Percentiles rank a stretch among this genome's conserved stretches.
These are phyloP conservation scores for Lithobates sylvaticus DNA, from an alignment of 2,797 vertebrate species.

Conservation along the genomic window DNA sequence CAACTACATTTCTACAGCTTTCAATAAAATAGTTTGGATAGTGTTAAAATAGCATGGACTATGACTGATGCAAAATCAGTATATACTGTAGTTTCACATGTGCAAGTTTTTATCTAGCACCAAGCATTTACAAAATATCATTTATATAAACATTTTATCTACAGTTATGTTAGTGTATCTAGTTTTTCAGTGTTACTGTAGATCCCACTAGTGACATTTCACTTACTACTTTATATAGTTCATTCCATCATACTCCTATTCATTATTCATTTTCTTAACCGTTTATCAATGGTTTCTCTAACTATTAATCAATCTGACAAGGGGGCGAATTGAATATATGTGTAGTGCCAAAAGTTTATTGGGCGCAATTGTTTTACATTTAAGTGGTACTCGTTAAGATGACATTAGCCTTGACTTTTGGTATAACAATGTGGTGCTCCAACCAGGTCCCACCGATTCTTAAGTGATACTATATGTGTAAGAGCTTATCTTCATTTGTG, in stretches of 20 bases:
- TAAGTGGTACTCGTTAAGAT: not conserved
- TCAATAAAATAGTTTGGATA: constrained; percentile 3
- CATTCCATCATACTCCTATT: not conserved
- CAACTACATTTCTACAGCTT: constrained; percentile 24
- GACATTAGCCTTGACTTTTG: not conserved
- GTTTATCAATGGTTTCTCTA: not conserved
- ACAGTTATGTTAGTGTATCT: constrained; percentile 21
- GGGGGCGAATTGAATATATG: not conserved
- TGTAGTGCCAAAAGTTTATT: not conserved
- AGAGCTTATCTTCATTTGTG: not conserved
- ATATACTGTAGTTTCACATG: constrained; percentile 24
- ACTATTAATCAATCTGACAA: constrained; percentile 20
- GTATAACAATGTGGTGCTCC: not conserved
- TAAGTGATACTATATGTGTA: not conserved
- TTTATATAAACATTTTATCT: constrained; percentile 22
- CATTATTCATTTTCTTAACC: not conserved
- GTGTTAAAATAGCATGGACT: constrained; percentile 37
- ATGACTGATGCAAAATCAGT: constrained; percentile 8
- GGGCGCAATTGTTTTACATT: constrained; percentile 2
- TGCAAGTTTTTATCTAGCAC: constrained; percentile 35
- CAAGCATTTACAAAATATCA: constrained; percentile 11
- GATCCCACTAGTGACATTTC: constrained; percentile 15
- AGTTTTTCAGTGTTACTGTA: constrained; percentile 38
- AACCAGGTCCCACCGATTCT: not conserved
- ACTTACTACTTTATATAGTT: constrained; percentile 13